Evolutionary conservation across 2,797 vertebrate genomes (phyloP).

Genomic region (Dipus sagitta): DNA sequence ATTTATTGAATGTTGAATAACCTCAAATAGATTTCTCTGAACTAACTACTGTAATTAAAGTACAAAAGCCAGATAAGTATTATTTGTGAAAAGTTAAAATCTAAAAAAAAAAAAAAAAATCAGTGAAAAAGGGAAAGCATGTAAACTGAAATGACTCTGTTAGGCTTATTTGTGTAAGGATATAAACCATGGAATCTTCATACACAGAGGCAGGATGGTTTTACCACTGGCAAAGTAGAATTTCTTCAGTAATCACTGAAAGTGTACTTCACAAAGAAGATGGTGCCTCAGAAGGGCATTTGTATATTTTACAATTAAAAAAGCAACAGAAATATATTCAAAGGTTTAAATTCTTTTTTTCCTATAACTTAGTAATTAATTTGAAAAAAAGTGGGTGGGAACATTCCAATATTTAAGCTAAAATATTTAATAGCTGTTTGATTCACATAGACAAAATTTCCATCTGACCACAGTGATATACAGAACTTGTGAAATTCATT

Average conservation of each 20-base stretch:
- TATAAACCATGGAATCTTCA: not conserved
- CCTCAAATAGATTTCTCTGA: conserved; percentile 52
- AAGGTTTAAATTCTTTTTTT: not conserved
- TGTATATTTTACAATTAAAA: conserved; percentile 19
- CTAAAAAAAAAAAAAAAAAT: not conserved
- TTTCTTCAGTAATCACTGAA: conserved; percentile 71
- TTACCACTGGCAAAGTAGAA: conserved; percentile 57
- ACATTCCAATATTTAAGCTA: not conserved
- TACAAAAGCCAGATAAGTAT: conserved; percentile 48
- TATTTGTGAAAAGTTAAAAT: conserved; percentile 38
- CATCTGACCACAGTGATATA: not conserved
- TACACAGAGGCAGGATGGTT: conserved; percentile 48
- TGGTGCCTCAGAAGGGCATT: conserved; percentile 43
- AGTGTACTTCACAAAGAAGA: conserved; percentile 65
- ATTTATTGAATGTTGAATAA: conserved; percentile 55
- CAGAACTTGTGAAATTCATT: conserved; percentile 5
- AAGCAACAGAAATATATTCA: not conserved
- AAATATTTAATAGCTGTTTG: not conserved
- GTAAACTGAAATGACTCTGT: not conserved
- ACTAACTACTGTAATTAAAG: conserved; percentile 64
- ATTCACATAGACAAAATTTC: not conserved
- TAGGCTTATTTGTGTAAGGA: not conserved
- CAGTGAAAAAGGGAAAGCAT: conserved; percentile 8
- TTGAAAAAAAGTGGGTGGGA: not conserved
- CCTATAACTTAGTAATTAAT: conserved; percentile 2